A percentile compares a stretch with the other conserved stretches of the same genome.
These are phyloP conservation scores for Spheniscus humboldti DNA, from an alignment of 2,797 vertebrate genomes.

Conservation along the genomic window DNA sequence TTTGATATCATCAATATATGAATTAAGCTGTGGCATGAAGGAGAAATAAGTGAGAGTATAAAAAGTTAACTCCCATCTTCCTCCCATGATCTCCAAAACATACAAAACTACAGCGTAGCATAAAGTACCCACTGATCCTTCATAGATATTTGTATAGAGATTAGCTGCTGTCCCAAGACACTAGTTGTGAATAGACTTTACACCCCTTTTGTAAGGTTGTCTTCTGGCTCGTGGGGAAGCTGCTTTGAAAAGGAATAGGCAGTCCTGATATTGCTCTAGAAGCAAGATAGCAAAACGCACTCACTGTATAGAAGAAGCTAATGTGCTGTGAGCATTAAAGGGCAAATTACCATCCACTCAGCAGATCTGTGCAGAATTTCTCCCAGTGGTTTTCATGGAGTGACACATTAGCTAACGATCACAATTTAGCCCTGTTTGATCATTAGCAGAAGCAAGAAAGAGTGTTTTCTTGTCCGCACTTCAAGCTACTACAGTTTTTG, in stretches of 20 bases:
- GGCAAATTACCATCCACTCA: conserved; percentile 16
- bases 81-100: not conserved
- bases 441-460: not conserved
- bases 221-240: not conserved
- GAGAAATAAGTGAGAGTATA: not conserved
- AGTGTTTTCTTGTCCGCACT: not conserved
- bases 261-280: not conserved
- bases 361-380: not conserved
- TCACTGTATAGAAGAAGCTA: not conserved
- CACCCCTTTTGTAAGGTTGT: not conserved
- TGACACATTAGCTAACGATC: conserved; percentile 9
- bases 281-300: not conserved
- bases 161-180: not conserved
- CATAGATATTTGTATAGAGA: not conserved
- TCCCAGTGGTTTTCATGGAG: not conserved
- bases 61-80: not conserved
- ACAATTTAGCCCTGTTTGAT: not conserved
- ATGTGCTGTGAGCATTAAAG: not conserved
- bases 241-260: not conserved
- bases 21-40: not conserved
- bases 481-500: not conserved
- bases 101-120: not conserved
- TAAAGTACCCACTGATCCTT: not conserved
- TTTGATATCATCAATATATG: not conserved
- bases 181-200: not conserved